Conservation (phyloP, 2,797 vertebrate genomes). For the Diplodus puntazzo region DNA sequence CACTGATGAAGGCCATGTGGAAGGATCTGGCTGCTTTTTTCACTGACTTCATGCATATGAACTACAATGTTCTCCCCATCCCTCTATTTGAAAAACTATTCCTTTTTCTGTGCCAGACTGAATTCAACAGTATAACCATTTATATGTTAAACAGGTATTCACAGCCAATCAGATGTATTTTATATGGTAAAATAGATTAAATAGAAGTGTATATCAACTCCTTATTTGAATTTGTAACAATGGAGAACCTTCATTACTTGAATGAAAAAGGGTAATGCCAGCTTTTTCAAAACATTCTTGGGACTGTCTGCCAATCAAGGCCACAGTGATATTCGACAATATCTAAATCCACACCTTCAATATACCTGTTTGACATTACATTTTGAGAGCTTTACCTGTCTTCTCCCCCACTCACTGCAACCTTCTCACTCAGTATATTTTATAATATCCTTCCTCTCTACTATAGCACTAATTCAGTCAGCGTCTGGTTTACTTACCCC, state of each 20-base stretch:
- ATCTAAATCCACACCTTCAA: slow-evolving; percentile 30
- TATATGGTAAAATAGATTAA: slow-evolving; percentile 60
- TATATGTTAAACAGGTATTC: slow-evolving; percentile 77
- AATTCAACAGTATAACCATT: slow-evolving; percentile 66
- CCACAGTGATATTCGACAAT: slow-evolving; percentile 1
- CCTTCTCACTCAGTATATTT: background rate
- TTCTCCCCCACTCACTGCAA: background rate
- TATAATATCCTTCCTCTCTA: background rate
- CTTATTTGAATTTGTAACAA: slow-evolving; percentile 38
- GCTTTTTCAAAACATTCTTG: slow-evolving; percentile 10
- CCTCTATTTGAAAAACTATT: slow-evolving; percentile 36
- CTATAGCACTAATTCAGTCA: slow-evolving; percentile 7
- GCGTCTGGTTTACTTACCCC: background rate
- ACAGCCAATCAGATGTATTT: slow-evolving; percentile 56
- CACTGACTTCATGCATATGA: slow-evolving; percentile 64
- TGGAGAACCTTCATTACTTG: slow-evolving; percentile 15
- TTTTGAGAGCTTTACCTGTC: slow-evolving; percentile 1
- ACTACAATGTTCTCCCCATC: slow-evolving; percentile 33
- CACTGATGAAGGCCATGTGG: slow-evolving; percentile 62
- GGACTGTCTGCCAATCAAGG: slow-evolving; percentile 5
- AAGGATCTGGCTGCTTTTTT: slow-evolving; percentile 50
- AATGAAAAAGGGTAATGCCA: slow-evolving; percentile 17
- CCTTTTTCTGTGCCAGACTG: slow-evolving; percentile 31
- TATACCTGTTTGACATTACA: slow-evolving; percentile 8
- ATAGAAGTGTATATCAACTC: slow-evolving; percentile 35